Percentiles rank a stretch among this genome's conserved stretches.
These are phyloP conservation scores for Globicephala melas DNA, from an alignment of 2,113 vertebrate genomes.

Conservation along the genomic window DNA sequence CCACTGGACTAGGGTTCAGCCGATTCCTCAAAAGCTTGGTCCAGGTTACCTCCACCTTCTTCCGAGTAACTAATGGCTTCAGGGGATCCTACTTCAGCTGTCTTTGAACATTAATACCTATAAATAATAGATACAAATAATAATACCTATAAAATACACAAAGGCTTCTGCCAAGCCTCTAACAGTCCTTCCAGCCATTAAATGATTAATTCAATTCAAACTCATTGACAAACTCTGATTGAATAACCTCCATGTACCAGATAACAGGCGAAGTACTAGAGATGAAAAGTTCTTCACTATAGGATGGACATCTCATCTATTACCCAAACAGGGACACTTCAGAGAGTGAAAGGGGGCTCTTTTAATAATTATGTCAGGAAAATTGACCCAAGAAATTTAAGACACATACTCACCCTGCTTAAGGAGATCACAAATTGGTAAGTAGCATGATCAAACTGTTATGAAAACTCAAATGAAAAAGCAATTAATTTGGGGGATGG, in stretches of 20 bases:
- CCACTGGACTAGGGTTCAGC: neutral
- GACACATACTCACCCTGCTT: neutral
- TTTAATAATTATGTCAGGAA: neutral
- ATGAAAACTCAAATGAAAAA: neutral
- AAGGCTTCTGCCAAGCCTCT: neutral
- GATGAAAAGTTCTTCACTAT: neutral
- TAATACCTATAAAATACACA: neutral
- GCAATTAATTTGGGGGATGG: neutral
- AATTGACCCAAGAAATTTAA: neutral
- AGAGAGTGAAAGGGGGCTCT: neutral
- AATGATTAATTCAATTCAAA: slow-evolving; percentile 2
- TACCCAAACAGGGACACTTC: neutral
- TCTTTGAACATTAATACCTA: neutral
- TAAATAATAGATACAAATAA: slow-evolving; percentile 10
- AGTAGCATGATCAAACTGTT: neutral
- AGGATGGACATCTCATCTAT: neutral
- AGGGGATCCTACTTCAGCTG: neutral
- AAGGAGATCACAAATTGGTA: neutral
- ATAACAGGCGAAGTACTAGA: neutral
- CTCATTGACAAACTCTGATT: neutral
- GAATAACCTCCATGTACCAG: neutral
- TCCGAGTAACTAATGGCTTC: neutral
- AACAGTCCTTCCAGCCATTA: neutral
- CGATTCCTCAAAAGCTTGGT: neutral
- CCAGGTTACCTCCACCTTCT: neutral